Conservation (phyloP, 2,888 invertebrate genomes). For the Clostera curtula region DNA sequence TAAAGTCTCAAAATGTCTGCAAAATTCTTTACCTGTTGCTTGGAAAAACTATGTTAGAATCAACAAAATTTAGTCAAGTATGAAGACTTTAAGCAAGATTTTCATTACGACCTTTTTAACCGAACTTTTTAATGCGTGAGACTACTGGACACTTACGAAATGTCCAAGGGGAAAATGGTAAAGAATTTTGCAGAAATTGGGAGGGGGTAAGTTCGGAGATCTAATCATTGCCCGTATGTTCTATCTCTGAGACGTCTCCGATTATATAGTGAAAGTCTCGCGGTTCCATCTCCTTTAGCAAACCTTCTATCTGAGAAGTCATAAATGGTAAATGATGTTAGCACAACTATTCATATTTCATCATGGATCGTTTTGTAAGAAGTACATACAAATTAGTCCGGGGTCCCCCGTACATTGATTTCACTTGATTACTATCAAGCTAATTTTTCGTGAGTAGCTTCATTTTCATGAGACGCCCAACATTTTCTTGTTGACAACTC, state of each 20-base stretch:
- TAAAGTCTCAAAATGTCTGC: constrained; percentile 62
- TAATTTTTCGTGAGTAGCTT: too few relatives aligned
- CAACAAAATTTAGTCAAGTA: constrained; percentile 18
- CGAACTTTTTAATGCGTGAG: constrained; percentile 20
- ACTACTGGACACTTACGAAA: constrained; percentile 54
- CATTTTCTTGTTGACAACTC: too few relatives aligned
- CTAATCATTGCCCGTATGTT: constrained; percentile 45
- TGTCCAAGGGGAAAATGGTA: constrained; percentile 43
- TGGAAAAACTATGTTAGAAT: constrained; percentile 9
- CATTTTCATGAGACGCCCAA: too few relatives aligned
- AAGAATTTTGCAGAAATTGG: constrained; percentile 70
- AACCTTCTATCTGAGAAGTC: constrained; percentile 56
- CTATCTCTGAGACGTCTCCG: constrained; percentile 65
- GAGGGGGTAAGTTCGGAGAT: constrained; percentile 21
- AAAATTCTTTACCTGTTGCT: constrained; percentile 62
- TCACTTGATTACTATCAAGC: too few relatives aligned
- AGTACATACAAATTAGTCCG: too few relatives aligned
- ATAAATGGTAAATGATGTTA: constrained; percentile 17
- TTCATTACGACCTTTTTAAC: constrained; percentile 21
- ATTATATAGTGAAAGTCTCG: constrained; percentile 67
- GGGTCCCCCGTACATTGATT: too few relatives aligned
- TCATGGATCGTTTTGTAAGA: constrained; percentile 1
- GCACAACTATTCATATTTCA: constrained; percentile 5
- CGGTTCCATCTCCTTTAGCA: constrained; percentile 64
- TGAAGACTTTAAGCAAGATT: constrained; percentile 68